Base-by-base conservation (phyloP, 2,797 vertebrate genomes). In the Sitta carolinensis region DNA sequence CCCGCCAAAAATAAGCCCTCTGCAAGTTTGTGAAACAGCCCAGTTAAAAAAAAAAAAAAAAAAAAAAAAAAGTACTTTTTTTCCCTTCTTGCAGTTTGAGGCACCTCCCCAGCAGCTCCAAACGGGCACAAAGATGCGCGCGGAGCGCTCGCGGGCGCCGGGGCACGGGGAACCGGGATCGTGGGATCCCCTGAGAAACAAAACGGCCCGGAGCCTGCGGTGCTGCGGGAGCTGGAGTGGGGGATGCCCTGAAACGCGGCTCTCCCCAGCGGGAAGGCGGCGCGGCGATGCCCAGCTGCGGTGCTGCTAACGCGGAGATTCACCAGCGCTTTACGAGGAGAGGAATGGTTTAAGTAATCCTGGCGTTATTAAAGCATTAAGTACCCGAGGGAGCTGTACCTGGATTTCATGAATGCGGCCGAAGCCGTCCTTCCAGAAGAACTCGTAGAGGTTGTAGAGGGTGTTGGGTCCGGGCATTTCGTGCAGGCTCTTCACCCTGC, bases 391-490 rank as follows among this genome's bases (percentile, higher is more conserved):
- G 14, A 73, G 36, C 57, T 8, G 69, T 97, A 99, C 99, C 98
- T 99, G 99, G 59, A 99, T 99, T 93, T 99, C 98, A 38, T 99
- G 99, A 69, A 99, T 98, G 94, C 99, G 98, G 76, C 98, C 97
- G 91, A 99, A 99, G 4, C 99, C 99, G 89, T 99, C 98, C 89
- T 97, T 98, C 96, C 98, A 99, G 96, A 99, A 99, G 96, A 99
- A 98, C 97, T 99, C 99, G 30, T 98, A 55, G 82, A 99, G 92
- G 84, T 99, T 99, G 86, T 97, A 89, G 9, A 98, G 16, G 14
- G 98, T 98, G 89, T 98, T 98, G 63, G 99, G 99, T 87, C 99
- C 99, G 0, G 99, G 99, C 99, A 99, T 99, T 96, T 99, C 98
- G 20, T 97, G 96, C 75, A 99, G 97, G 52, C 58, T 97, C 97